Conservation (phyloP, 2,113 vertebrate genomes). For the Hemiscyllium ocellatum region DNA sequence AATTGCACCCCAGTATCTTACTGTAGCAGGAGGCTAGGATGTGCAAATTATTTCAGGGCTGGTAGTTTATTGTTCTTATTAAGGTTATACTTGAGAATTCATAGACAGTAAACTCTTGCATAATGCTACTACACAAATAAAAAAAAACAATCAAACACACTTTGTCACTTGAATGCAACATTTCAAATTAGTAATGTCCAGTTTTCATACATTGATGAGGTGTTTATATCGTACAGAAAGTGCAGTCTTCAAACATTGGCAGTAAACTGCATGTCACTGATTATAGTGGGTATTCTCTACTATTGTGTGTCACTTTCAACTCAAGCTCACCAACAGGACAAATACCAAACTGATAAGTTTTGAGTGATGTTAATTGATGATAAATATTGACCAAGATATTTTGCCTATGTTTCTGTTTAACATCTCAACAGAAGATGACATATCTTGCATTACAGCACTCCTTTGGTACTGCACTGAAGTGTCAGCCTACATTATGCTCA, state of each 20-base stretch:
- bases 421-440: neutral
- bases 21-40: neutral
- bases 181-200: neutral
- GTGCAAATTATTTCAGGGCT: neutral
- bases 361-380: neutral
- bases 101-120: neutral
- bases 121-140: neutral
- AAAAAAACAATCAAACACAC: neutral
- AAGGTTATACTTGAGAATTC: neutral
- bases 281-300: neutral
- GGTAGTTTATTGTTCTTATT: neutral
- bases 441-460: neutral
- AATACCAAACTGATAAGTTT: neutral
- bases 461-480: neutral
- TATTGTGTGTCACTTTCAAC: neutral
- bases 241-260: neutral
- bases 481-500: neutral
- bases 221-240: neutral
- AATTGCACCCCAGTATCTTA: neutral
- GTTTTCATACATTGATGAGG: neutral
- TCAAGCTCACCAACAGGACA: neutral
- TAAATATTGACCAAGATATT: neutral
- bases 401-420: neutral
- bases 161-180: neutral
- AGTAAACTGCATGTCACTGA: neutral